Evolutionary conservation across 2,797 vertebrate genomes (phyloP), one percentile per base, ranked within the genome.

Genomic region (Melanotaenia parkinsoni): DNA sequence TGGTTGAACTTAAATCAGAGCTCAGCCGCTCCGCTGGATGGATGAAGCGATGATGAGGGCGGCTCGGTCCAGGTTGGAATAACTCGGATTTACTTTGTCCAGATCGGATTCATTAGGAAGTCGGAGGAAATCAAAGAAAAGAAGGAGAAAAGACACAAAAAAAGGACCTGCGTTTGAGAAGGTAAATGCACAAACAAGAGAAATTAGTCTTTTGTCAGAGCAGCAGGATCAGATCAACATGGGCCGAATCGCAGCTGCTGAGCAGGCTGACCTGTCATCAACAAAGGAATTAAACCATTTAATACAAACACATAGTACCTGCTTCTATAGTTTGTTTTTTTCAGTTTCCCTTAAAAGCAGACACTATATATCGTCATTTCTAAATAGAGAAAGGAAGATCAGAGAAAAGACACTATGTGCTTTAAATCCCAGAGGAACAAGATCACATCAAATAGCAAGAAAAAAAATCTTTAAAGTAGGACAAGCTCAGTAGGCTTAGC

Each of bases 181-280:
- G 91, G 92, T 93, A 91, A 90, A 71, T 67, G 13, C 24, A 16
- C 50, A 57, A 32, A 12, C 13, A 24, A 8, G 40, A 63, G 51
- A 1, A 53, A 73, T 57, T 24, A 56, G 63, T 66, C 76, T 69
- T 86, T 88, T 86, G 81, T 86, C 24, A 58, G 84, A 72, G 67
- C 58, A 63, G 73, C 60, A 24, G 84, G 76, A 80, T 83, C 70
- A 67, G 64, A 83, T 59, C 18, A 77, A 83, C 81, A 86, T 83
- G 90, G 87, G 88, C 88, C 89, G 76, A 76, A 53, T 0, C 57
- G 77, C 85, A 64, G 79, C 86, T 78, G 84, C 79, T 84, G 78
- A 76, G 26, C 83, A 79, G 76, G 79, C 86, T 83, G 87, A 86
- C 79, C 88, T 91, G 88, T 86, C 84, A 87, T 33, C 80, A 87